Percentiles rank a stretch among this genome's conserved stretches.
These are phyloP conservation scores for Hipparchia semele DNA, from an alignment of 2,888 invertebrate species.

Conservation along the genomic window DNA sequence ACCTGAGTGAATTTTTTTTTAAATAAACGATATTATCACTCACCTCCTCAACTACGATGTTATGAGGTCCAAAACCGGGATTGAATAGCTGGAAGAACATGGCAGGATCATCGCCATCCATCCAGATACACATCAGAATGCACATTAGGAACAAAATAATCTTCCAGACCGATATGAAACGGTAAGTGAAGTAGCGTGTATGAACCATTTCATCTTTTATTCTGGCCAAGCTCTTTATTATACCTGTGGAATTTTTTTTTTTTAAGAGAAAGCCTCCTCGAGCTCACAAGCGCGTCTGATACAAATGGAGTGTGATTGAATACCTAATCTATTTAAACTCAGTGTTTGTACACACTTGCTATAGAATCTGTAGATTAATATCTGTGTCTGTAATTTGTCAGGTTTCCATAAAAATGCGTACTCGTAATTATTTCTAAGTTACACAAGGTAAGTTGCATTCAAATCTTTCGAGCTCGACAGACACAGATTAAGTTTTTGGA, in stretches of 20 bases:
- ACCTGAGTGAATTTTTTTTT: background rate
- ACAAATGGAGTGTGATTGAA: too few relatives aligned
- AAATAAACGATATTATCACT: background rate
- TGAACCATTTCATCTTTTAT: slow-evolving; percentile 90
- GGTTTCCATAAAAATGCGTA: too few relatives aligned
- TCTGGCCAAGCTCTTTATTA: slow-evolving; percentile 89
- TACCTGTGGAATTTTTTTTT: slow-evolving; percentile 69
- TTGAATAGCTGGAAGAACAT: slow-evolving; percentile 90
- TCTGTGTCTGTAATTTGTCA: too few relatives aligned
- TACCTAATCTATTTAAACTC: too few relatives aligned
- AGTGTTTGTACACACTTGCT: too few relatives aligned
- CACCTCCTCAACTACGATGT: slow-evolving; percentile 90
- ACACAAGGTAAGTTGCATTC: too few relatives aligned
- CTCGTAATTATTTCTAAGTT: too few relatives aligned
- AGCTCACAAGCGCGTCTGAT: too few relatives aligned
- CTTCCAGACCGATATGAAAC: slow-evolving; percentile 96
- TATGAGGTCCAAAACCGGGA: slow-evolving; percentile 89
- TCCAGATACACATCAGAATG: slow-evolving; percentile 87
- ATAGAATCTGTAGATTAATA: too few relatives aligned
- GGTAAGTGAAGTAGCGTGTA: slow-evolving; percentile 94
- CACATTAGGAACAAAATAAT: slow-evolving; percentile 90
- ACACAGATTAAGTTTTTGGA: too few relatives aligned
- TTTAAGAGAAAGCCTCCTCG: background rate
- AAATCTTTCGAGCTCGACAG: too few relatives aligned
- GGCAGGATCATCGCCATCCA: slow-evolving; percentile 89